These are phyloP conservation scores for Hydropsyche tenuis DNA, from an alignment of 1,140 invertebrate species.

Conservation along the genomic window DNA sequence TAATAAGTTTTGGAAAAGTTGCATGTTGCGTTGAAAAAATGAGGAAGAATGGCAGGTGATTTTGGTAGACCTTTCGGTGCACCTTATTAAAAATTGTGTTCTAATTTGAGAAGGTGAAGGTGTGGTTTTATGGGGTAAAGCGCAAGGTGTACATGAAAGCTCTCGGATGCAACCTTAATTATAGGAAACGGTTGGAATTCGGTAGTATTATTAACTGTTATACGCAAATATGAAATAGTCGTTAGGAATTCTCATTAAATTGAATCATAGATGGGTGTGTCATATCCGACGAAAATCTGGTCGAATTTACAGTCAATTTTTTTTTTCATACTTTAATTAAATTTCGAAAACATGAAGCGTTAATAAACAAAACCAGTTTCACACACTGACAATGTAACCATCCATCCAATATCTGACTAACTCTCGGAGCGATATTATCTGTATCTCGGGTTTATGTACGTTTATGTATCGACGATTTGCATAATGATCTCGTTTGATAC, in stretches of 20 bases:
- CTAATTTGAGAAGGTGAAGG: slow-evolving; percentile 45
- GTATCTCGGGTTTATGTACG: slow-evolving; percentile 5
- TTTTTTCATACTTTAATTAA: slow-evolving; percentile 24
- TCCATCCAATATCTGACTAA: slow-evolving; percentile 20
- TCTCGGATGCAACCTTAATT: slow-evolving; percentile 20
- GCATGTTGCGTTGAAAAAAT: slow-evolving; percentile 27
- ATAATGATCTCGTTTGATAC: slow-evolving; percentile 20
- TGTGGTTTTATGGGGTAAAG: slow-evolving; percentile 38
- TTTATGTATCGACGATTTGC: slow-evolving; percentile 7
- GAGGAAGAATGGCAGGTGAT: slow-evolving; percentile 43
- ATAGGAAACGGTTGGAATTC: too few species aligned
- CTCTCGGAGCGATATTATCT: background rate
- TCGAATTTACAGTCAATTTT: too few species aligned
- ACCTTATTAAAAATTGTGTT: slow-evolving; percentile 49
- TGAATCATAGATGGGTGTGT: too few species aligned
- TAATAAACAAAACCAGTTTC: slow-evolving; percentile 23
- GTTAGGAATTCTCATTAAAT: too few species aligned
- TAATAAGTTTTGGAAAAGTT: background rate
- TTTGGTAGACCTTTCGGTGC: slow-evolving; percentile 35
- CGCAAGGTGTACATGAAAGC: slow-evolving; percentile 17
- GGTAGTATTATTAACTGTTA: too few species aligned
- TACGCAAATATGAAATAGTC: too few species aligned
- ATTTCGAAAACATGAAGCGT: slow-evolving; percentile 20
- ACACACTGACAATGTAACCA: slow-evolving; percentile 23
- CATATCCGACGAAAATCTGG: too few species aligned